These are phyloP conservation scores for Sabatieria punctata DNA, from an alignment of 2,888 invertebrate genomes.

Conservation along the genomic window DNA sequence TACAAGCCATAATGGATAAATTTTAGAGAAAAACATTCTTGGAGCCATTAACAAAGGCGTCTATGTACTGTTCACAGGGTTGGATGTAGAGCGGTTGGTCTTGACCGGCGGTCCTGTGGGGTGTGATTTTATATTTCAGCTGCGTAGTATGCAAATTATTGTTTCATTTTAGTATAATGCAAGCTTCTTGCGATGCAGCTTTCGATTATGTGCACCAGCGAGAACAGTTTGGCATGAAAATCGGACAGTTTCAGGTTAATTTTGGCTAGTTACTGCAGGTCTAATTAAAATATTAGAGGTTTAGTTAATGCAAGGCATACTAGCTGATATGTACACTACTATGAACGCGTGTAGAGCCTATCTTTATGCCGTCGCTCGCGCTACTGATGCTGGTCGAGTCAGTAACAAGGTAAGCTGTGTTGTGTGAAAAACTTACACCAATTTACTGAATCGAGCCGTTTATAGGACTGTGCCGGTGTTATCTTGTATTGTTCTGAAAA, in stretches of 20 bases:
- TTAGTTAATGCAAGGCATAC: conserved; percentile 55
- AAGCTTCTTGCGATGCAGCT: conserved; percentile 76
- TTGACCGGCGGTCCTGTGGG: conserved; percentile 80
- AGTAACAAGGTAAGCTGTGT: conserved; percentile 54
- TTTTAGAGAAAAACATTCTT: conserved; percentile 57
- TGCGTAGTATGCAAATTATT: too few relatives aligned
- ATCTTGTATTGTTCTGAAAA: conserved; percentile 72
- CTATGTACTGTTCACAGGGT: conserved; percentile 87
- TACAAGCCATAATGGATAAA: too few relatives aligned
- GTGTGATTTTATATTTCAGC: conserved; percentile 35
- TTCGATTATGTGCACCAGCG: conserved; percentile 91
- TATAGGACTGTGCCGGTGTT: conserved; percentile 74
- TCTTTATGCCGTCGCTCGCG: conserved; percentile 64
- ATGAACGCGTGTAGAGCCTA: conserved; percentile 72
- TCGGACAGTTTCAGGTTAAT: conserved; percentile 77
- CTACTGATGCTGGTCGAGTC: conserved; percentile 55
- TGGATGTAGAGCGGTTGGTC: conserved; percentile 77
- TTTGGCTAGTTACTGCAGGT: too few relatives aligned
- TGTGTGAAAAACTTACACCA: too few relatives aligned
- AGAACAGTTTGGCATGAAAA: conserved; percentile 68
- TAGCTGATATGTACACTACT: conserved; percentile 83
- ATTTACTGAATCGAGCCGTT: too few relatives aligned
- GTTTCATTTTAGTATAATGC: too few relatives aligned
- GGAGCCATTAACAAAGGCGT: conserved; percentile 74
- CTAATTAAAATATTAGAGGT: too few relatives aligned